Percentiles rank a stretch among this genome's conserved stretches.
phyloP scores from a whole-genome alignment of 2,113 vertebrate species.

The Glaucomys volans region DNA sequence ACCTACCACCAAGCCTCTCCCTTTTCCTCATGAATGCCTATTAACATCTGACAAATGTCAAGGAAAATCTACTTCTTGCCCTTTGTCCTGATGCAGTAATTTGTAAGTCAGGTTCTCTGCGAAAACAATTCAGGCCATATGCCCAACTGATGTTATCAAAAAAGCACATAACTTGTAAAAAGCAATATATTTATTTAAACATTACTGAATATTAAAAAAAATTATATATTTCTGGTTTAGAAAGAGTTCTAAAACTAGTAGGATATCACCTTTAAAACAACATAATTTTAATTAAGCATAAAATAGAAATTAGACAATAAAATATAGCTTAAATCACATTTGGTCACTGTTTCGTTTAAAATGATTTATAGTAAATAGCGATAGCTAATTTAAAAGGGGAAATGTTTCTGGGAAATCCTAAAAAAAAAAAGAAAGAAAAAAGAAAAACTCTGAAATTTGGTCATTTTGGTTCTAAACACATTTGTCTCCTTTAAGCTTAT shows the following conservation, averaged over 20 bases:
- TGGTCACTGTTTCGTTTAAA: conserved; percentile 38
- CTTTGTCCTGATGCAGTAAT: background rate
- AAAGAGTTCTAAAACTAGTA: conserved; percentile 39
- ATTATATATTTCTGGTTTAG: conserved; percentile 5
- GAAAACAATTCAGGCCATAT: background rate
- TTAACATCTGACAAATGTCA: conserved; percentile 29
- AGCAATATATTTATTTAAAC: conserved; percentile 43
- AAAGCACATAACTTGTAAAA: conserved; percentile 44
- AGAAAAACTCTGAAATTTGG: background rate
- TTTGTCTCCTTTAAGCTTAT: conserved; percentile 24
- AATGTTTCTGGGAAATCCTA: conserved; percentile 43
- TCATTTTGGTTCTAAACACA: conserved; percentile 65
- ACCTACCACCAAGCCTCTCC: background rate
- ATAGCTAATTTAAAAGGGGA: conserved; percentile 52
- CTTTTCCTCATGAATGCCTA: background rate
- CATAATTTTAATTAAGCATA: conserved; percentile 39
- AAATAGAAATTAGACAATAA: conserved; percentile 54
- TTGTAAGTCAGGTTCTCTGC: conserved; percentile 31
- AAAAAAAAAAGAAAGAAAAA: background rate
- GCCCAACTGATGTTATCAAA: background rate
- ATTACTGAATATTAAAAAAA: background rate
- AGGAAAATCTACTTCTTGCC: background rate
- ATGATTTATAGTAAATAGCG: conserved; percentile 8
- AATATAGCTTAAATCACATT: conserved; percentile 52
- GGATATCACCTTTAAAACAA: conserved; percentile 43